Conservation (phyloP, 2,888 invertebrate species). For the Latrodectus elegans region DNA sequence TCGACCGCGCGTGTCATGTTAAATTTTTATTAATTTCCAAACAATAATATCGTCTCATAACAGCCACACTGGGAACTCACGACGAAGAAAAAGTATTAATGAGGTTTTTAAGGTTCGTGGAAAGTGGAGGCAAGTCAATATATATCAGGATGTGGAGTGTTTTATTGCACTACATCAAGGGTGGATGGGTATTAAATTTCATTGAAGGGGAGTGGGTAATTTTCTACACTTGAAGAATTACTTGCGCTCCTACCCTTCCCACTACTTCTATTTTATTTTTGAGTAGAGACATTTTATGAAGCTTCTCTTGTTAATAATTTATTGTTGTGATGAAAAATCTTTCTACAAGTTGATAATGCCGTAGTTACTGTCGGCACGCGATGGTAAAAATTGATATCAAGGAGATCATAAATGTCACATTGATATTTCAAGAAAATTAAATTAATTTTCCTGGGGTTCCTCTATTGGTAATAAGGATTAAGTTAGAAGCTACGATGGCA, state of each 20-base stretch:
- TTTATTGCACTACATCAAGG: conserved; percentile 27
- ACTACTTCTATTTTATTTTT: not conserved
- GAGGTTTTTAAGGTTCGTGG: conserved; percentile 4
- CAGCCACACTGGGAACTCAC: not conserved
- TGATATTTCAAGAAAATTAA: conserved; percentile 2
- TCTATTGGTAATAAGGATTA: not conserved
- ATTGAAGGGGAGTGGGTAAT: not conserved
- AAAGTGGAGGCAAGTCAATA: conserved; percentile 30
- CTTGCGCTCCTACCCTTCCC: not conserved
- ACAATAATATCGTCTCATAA: not conserved
- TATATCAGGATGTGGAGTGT: conserved; percentile 25
- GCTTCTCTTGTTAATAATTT: conserved; percentile 28
- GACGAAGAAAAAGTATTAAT: not conserved
- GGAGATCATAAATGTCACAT: conserved; percentile 23
- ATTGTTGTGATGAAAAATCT: conserved; percentile 4
- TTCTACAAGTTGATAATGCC: conserved; percentile 9
- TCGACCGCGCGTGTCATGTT: conserved; percentile 7
- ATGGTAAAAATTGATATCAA: conserved; percentile 32
- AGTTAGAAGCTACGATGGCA: not conserved
- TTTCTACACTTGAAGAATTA: conserved; percentile 4
- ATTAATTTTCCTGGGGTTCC: not conserved
- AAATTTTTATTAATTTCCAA: conserved; percentile 59
- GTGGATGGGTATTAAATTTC: conserved; percentile 28
- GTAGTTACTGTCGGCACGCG: conserved; percentile 12
- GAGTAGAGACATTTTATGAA: conserved; percentile 29